A percentile compares a stretch with the other conserved stretches of the same genome.
Evolutionary conservation across 2,797 vertebrate genomes (phyloP).

Genomic region (Karalla daura): DNA sequence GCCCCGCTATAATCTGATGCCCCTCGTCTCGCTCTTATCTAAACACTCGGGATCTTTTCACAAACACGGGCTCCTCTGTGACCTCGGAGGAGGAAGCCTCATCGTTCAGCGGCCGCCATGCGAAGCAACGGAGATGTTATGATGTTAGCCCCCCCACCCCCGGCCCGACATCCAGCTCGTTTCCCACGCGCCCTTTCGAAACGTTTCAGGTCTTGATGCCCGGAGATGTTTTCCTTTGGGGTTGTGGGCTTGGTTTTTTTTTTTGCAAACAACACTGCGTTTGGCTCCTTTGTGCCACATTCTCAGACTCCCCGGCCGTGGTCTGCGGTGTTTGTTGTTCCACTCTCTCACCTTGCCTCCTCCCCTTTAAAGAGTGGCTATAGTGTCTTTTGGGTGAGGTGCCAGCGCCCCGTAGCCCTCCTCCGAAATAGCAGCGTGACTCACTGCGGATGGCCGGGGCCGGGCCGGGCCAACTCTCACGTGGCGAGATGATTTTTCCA

Average conservation of each 20-base stretch:
- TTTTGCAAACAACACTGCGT: slow-evolving; percentile 8
- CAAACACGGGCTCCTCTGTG: no score
- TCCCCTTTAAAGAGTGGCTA: slow-evolving; percentile 50
- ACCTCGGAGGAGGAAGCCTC: no score
- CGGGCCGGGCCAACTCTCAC: slow-evolving; percentile 49
- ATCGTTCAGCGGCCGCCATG: no score
- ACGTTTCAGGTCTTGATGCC: no score
- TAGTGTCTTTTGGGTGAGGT: slow-evolving; percentile 42
- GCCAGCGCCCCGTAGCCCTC: slow-evolving; percentile 39
- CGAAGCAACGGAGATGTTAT: no score
- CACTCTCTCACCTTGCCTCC: slow-evolving; percentile 55
- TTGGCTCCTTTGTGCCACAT: slow-evolving; percentile 46
- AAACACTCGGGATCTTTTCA: slow-evolving; percentile 16
- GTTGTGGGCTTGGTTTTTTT: no score
- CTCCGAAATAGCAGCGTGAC: slow-evolving; percentile 72
- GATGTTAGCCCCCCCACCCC: no score
- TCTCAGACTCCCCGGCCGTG: slow-evolving; percentile 41
- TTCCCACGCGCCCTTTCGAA: no score
- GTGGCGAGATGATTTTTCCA: slow-evolving; percentile 66
- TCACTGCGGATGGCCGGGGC: slow-evolving; percentile 72
- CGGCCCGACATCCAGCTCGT: no score
- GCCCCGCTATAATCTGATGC: slow-evolving; percentile 36
- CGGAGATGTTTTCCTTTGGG: not conserved
- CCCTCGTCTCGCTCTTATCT: slow-evolving; percentile 33
- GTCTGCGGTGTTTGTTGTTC: slow-evolving; percentile 66